Conservation (phyloP, 2,888 invertebrate genomes). For the Watsonalla cultraria region DNA sequence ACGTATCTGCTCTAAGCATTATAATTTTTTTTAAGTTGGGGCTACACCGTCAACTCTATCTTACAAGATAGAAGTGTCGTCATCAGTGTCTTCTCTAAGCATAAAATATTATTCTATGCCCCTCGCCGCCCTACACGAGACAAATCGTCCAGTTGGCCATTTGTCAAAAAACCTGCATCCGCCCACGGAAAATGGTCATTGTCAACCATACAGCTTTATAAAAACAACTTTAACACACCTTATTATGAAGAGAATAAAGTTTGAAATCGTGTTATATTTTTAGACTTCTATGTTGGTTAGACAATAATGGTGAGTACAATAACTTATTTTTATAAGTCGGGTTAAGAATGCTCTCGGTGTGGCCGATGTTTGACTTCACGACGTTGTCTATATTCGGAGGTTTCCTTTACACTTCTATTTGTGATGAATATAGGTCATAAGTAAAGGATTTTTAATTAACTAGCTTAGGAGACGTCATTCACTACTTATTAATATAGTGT, state of each 20-base stretch:
- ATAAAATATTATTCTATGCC: constrained; percentile 42
- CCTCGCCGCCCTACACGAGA: constrained; percentile 65
- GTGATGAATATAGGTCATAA: no score
- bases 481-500: no score
- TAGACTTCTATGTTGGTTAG: neutral
- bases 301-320: constrained; percentile 34
- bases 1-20: neutral
- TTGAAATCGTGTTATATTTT: constrained; percentile 20
- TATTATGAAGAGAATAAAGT: constrained; percentile 31
- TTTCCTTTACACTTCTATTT: constrained; percentile 3
- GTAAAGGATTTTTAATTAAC: no score
- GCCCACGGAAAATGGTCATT: constrained; percentile 69
- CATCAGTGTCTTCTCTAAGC: neutral
- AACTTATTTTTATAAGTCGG: constrained; percentile 28
- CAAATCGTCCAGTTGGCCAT: constrained; percentile 75
- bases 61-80: no score
- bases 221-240: constrained; percentile 17
- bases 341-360: constrained; percentile 33
- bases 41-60: no score
- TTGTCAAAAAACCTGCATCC: constrained; percentile 78
- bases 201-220: constrained; percentile 34
- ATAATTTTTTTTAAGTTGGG: no score
- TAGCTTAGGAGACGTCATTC: neutral
- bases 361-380: constrained; percentile 22
- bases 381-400: constrained; percentile 18